These are phyloP conservation scores for Lophotriccus pileatus DNA, from an alignment of 2,797 vertebrate species.

Conservation along the genomic window DNA sequence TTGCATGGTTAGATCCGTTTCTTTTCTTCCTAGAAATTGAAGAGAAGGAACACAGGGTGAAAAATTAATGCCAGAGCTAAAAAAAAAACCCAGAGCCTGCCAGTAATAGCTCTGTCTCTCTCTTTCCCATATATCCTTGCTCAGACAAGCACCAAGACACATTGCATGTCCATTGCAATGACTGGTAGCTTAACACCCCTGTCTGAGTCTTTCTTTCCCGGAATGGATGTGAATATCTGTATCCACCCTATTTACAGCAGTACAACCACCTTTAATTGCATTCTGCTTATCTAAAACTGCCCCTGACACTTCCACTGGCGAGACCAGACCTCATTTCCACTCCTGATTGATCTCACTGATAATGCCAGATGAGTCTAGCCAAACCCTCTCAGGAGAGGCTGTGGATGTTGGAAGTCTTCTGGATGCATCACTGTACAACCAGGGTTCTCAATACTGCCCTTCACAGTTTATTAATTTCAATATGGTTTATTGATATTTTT, in stretches of 20 bases:
- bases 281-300: neutral
- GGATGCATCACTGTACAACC: neutral
- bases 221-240: neutral
- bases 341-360: neutral
- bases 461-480: neutral
- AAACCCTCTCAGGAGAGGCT: neutral
- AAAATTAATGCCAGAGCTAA: constrained; percentile 51
- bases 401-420: neutral
- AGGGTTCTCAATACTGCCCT: neutral
- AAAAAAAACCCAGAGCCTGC: neutral
- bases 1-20: constrained; percentile 29
- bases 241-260: neutral
- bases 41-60: constrained; percentile 20
- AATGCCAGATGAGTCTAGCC: neutral
- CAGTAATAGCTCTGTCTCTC: neutral
- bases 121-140: neutral
- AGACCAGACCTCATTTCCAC: neutral
- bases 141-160: neutral
- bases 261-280: neutral
- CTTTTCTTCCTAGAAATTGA: constrained; percentile 31
- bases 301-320: neutral
- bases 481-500: neutral
- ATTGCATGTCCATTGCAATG: neutral
- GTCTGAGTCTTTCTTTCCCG: neutral
- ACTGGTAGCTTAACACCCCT: neutral